A percentile compares a stretch with the other conserved stretches of the same genome.
Conservation (phyloP, 2,797 vertebrate species). For the Sylvilagus floridanus region DNA sequence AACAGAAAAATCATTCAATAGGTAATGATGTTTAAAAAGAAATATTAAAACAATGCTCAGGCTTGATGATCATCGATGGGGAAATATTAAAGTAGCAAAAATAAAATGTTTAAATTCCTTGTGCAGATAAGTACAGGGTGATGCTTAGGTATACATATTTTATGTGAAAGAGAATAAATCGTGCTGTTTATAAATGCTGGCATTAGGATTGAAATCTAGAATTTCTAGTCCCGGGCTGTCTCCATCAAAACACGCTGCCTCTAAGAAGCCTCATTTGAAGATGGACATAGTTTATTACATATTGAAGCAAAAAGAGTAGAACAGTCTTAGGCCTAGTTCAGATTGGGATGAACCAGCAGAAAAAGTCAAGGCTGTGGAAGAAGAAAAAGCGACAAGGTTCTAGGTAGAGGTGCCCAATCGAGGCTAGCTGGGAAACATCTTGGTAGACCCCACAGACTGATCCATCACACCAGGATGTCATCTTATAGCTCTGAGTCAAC, state of each 20-base stretch:
- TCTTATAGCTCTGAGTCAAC: not conserved
- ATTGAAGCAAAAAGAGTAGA: not conserved
- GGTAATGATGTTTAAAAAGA: slow-evolving; percentile 9
- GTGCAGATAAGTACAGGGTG: not conserved
- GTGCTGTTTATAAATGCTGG: not conserved
- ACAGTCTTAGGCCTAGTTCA: not conserved
- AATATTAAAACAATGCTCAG: not conserved
- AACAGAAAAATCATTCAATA: not conserved
- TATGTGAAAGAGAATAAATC: not conserved
- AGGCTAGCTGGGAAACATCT: not conserved
- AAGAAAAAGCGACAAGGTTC: not conserved
- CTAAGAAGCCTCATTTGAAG: not conserved
- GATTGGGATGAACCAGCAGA: not conserved
- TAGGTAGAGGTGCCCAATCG: not conserved
- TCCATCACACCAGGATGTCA: not conserved
- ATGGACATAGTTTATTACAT: not conserved
- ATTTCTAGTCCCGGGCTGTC: not conserved
- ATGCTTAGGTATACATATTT: not conserved
- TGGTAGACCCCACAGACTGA: not conserved
- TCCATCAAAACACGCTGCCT: not conserved
- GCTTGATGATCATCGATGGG: not conserved
- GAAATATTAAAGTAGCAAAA: slow-evolving; percentile 41
- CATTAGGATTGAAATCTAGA: not conserved
- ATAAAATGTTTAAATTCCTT: not conserved
- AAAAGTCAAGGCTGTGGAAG: not conserved